Conservation (phyloP, 2,888 invertebrate genomes). For the Gasteruption jaculator region DNA sequence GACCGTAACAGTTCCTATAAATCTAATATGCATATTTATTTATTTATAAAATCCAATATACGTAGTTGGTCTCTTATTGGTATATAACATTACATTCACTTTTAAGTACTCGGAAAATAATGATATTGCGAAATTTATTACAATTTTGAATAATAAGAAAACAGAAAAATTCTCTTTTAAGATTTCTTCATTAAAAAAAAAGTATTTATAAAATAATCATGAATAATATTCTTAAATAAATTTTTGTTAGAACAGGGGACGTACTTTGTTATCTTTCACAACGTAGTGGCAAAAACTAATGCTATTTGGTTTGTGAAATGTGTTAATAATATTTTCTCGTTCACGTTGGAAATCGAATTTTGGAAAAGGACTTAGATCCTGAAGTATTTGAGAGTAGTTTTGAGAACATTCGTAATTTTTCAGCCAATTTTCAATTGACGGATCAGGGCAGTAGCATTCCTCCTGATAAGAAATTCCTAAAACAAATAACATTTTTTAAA, state of each 20-base stretch:
- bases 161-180: no score
- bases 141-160: no score
- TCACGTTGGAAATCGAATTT: slow-evolving; percentile 67
- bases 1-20: slow-evolving; percentile 85
- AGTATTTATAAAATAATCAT: neutral
- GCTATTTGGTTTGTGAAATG: slow-evolving; percentile 74
- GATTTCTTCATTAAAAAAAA: slow-evolving; percentile 14
- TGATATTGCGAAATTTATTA: no score
- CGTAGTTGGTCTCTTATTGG: neutral
- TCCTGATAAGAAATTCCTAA: slow-evolving; percentile 72
- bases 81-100: no score
- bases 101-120: no score
- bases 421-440: slow-evolving; percentile 63
- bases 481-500: no score
- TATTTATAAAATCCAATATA: neutral
- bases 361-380: slow-evolving; percentile 67
- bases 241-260: no score
- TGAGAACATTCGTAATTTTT: slow-evolving; percentile 62
- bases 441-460: slow-evolving; percentile 77
- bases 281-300: slow-evolving; percentile 89
- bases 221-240: neutral
- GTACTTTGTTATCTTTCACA: slow-evolving; percentile 68
- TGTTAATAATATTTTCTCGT: slow-evolving; percentile 62
- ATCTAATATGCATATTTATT: slow-evolving; percentile 51
- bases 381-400: slow-evolving; percentile 65